phyloP scores from a whole-genome alignment of 2,797 vertebrate genomes.

The Tokudaia muenninki region DNA sequence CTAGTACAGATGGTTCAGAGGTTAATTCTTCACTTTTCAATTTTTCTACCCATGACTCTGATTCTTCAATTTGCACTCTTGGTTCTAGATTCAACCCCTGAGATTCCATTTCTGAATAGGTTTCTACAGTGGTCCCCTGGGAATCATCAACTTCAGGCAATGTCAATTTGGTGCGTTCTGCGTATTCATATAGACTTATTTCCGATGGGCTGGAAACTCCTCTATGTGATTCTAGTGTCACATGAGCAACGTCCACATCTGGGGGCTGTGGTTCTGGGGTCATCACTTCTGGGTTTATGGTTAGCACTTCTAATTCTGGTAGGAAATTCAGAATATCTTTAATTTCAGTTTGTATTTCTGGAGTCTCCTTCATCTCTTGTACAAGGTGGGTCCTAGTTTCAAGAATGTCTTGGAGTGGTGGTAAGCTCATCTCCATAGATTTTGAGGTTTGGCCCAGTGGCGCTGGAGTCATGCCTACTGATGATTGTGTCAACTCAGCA shows the following conservation, averaged over 20 bases:
- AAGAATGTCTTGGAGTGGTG: background rate
- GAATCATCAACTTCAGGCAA: slow-evolving; percentile 22
- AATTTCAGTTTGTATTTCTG: background rate
- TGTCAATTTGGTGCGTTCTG: background rate
- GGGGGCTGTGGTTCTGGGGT: slow-evolving; percentile 9
- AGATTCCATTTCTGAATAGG: slow-evolving; percentile 33
- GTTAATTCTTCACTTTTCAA: slow-evolving; percentile 39
- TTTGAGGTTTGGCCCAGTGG: slow-evolving; percentile 22
- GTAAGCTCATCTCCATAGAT: slow-evolving; percentile 18
- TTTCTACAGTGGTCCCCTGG: background rate
- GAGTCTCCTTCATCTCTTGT: background rate
- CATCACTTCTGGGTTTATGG: slow-evolving; percentile 40
- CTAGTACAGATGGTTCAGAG: slow-evolving; percentile 1
- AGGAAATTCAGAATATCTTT: slow-evolving; percentile 58
- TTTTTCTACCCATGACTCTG: slow-evolving; percentile 9
- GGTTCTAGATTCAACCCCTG: background rate
- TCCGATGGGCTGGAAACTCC: slow-evolving; percentile 24
- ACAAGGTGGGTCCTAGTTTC: background rate
- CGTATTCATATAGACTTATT: slow-evolving; percentile 17
- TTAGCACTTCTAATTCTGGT: slow-evolving; percentile 43
- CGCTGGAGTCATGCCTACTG: slow-evolving; percentile 37
- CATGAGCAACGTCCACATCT: background rate
- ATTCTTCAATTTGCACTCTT: background rate
- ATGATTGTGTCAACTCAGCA: slow-evolving; percentile 3
- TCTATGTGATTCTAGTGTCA: slow-evolving; percentile 7